phyloP scores from a whole-genome alignment of 1,140 invertebrate genomes.

The Matsumurasca onukii region DNA sequence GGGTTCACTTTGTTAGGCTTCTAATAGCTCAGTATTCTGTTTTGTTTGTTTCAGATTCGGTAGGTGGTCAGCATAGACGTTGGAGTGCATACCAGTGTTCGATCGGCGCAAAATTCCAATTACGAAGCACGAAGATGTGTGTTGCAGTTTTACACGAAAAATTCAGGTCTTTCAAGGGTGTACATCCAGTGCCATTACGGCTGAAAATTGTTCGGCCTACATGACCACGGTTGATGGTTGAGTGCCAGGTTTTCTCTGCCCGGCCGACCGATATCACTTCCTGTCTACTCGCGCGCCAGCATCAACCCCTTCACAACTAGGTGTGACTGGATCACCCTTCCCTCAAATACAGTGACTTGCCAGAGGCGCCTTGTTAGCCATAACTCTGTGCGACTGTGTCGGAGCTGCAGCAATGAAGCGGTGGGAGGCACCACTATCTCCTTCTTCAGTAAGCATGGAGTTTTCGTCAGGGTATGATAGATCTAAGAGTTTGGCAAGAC shows the following conservation, averaged over 20 bases:
- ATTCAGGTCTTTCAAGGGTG: conserved; percentile 94
- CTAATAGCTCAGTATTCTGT: too few species aligned
- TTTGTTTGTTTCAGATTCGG: too few species aligned
- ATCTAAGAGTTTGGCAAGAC: conserved; percentile 78
- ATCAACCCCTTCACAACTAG: conserved; percentile 74
- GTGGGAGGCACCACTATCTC: conserved; percentile 90
- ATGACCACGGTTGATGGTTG: conserved; percentile 85
- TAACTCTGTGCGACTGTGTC: conserved; percentile 92
- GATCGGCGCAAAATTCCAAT: too few species aligned
- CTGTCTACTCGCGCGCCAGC: conserved; percentile 92
- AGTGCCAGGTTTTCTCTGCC: conserved; percentile 85
- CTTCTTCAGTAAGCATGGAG: conserved; percentile 90
- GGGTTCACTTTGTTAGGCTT: too few species aligned
- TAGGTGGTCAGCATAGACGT: too few species aligned
- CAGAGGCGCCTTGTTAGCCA: conserved; percentile 85
- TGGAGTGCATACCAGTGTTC: too few species aligned
- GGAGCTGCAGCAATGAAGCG: conserved; percentile 75
- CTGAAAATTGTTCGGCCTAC: conserved; percentile 77
- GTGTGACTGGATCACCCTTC: conserved; percentile 97
- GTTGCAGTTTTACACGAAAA: too few species aligned
- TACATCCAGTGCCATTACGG: conserved; percentile 80
- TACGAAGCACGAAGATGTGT: too few species aligned
- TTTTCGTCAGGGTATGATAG: conserved; percentile 80
- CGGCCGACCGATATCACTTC: conserved; percentile 79
- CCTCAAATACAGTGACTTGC: conserved; percentile 92